Conservation (phyloP, 2,113 vertebrate genomes). For the Crotalus tigris region DNA sequence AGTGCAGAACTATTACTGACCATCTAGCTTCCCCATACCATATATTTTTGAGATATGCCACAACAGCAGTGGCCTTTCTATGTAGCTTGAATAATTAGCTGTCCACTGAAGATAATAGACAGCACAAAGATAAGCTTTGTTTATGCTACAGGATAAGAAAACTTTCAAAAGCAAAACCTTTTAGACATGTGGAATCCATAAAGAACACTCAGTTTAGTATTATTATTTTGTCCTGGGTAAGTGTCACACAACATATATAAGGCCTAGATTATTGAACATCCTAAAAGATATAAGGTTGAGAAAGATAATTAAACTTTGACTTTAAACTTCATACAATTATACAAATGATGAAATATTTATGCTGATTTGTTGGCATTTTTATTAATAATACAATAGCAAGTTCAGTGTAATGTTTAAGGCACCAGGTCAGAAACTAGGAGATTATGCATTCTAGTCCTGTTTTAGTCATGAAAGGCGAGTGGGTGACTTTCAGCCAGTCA, state of each 20-base stretch:
- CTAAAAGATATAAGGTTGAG: conserved; percentile 31
- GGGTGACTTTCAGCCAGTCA: neutral
- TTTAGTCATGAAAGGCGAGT: neutral
- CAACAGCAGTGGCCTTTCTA: neutral
- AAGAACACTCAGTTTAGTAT: neutral
- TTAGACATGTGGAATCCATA: conserved; percentile 15
- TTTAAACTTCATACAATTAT: conserved; percentile 56
- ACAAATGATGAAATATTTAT: conserved; percentile 58
- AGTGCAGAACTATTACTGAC: neutral
- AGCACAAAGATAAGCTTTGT: conserved; percentile 28
- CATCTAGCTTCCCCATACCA: neutral
- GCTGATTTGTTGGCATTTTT: conserved; percentile 60
- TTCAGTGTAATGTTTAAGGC: neutral
- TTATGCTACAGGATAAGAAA: conserved; percentile 23
- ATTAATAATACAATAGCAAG: conserved; percentile 54
- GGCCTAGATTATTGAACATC: conserved; percentile 21
- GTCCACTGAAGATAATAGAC: conserved; percentile 18
- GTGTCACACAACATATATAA: neutral
- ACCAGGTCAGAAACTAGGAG: neutral
- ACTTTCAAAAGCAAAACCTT: conserved; percentile 5
- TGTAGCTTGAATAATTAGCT: conserved; percentile 25
- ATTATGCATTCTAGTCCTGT: neutral
- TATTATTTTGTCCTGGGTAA: conserved; percentile 17
- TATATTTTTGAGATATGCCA: neutral
- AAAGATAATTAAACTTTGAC: conserved; percentile 18